These are phyloP conservation scores for Caenorhabditis remanei DNA, from an alignment of 1,140 invertebrate genomes.

Conservation along the genomic window DNA sequence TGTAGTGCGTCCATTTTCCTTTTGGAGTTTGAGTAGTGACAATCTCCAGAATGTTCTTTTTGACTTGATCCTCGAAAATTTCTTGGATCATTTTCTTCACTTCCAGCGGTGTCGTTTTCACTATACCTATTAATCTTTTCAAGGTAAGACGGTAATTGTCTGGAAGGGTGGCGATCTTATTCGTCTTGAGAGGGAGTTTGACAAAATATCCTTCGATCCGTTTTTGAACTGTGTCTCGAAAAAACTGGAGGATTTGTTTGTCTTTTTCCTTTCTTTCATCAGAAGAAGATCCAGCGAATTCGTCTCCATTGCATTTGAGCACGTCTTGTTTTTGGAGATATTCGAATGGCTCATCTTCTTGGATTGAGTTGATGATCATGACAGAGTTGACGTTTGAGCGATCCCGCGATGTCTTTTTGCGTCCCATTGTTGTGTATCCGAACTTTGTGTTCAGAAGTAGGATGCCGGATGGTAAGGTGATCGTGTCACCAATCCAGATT, in stretches of 20 bases:
- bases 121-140: neutral
- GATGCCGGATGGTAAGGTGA: neutral
- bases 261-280: neutral
- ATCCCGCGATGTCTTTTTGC: neutral
- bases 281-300: neutral
- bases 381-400: too few relatives aligned
- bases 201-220: too few relatives aligned
- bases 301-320: too few relatives aligned
- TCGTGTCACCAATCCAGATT: neutral
- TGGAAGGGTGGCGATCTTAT: neutral
- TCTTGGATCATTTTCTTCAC: neutral
- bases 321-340: neutral
- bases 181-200: neutral
- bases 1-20: conserved; percentile 61
- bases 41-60: neutral
- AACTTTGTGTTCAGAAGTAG: neutral
- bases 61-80: neutral
- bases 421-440: conserved; percentile 2
- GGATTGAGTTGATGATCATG: neutral
- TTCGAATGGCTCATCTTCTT: neutral
- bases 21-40: neutral
- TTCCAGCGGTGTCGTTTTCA: neutral
- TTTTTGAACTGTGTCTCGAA: too few relatives aligned
- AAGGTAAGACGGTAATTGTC: neutral
- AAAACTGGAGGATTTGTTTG: too few relatives aligned